Evolutionary conservation across 2,113 vertebrate genomes (phyloP).

Genomic region (Chaetorhynchus papuensis): DNA sequence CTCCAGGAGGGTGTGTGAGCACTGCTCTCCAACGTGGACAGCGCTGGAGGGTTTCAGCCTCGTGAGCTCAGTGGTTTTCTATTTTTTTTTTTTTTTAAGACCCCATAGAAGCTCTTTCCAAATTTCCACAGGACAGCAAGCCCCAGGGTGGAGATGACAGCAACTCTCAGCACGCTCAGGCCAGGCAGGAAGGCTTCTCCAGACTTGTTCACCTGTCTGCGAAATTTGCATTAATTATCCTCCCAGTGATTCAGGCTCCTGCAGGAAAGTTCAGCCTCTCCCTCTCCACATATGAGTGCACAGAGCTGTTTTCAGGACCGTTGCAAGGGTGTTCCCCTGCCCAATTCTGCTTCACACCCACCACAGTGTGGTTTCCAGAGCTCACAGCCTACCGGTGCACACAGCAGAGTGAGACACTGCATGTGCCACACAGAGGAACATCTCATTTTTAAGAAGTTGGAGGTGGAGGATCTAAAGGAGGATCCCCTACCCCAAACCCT

Average conservation of each 20-base stretch:
- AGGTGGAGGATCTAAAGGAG: not conserved
- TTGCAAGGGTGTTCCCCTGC: not conserved
- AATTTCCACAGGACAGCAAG: not conserved
- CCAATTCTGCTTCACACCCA: not conserved
- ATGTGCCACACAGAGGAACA: not conserved
- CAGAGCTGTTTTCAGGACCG: not conserved
- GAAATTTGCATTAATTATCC: not conserved
- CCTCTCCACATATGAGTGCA: accelerated
- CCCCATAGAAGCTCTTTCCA: not conserved
- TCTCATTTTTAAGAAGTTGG: not conserved
- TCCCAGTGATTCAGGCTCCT: not conserved
- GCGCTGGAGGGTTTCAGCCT: not conserved
- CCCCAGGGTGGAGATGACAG: not conserved
- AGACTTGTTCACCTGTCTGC: not conserved
- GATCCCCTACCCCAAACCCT: not conserved
- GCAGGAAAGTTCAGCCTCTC: not conserved
- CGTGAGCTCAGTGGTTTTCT: not conserved
- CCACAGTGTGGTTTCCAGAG: not conserved
- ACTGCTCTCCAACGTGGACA: not conserved
- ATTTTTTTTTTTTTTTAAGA: not conserved
- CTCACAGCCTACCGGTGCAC: not conserved
- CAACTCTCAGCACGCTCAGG: accelerated
- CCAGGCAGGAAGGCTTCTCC: not conserved
- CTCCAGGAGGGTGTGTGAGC: not conserved
- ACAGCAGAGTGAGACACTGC: not conserved